These are phyloP conservation scores for Pyrgus malvae DNA, from an alignment of 2,888 invertebrate species.

Conservation along the genomic window DNA sequence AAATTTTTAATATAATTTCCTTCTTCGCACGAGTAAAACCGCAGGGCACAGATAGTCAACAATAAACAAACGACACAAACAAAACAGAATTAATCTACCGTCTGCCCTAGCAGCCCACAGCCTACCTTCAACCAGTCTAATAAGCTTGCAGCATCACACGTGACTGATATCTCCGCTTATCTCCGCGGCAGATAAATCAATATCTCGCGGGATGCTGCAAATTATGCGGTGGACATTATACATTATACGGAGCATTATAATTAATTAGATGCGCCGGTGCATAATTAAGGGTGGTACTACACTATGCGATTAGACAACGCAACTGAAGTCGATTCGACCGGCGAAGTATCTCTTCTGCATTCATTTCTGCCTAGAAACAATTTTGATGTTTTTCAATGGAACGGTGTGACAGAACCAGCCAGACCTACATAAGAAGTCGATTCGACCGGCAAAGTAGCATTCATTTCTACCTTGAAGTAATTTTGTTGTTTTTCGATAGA, in stretches of 20 bases:
- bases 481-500: too few relatives aligned
- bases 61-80: background rate
- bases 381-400: too few relatives aligned
- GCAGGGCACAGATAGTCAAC: too few relatives aligned
- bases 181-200: conserved; percentile 17
- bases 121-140: conserved; percentile 2
- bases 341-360: too few relatives aligned
- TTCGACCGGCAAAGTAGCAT: too few relatives aligned
- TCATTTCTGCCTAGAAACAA: too few relatives aligned
- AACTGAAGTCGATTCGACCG: background rate
- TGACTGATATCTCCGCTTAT: conserved; percentile 14
- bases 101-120: too few relatives aligned
- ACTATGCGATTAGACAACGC: background rate
- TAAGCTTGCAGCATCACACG: conserved; percentile 16
- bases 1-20: too few relatives aligned
- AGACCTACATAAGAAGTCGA: too few relatives aligned
- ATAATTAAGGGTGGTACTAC: conserved; percentile 13
- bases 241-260: conserved; percentile 21
- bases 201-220: conserved; percentile 17
- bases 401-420: too few relatives aligned
- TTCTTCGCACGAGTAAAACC: too few relatives aligned
- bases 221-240: conserved; percentile 19
- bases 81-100: background rate
- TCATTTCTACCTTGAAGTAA: too few relatives aligned
- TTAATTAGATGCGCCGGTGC: conserved; percentile 10